Evolutionary conservation across 1,140 invertebrate genomes (phyloP).

Genomic region (Drosophila busckii): DNA sequence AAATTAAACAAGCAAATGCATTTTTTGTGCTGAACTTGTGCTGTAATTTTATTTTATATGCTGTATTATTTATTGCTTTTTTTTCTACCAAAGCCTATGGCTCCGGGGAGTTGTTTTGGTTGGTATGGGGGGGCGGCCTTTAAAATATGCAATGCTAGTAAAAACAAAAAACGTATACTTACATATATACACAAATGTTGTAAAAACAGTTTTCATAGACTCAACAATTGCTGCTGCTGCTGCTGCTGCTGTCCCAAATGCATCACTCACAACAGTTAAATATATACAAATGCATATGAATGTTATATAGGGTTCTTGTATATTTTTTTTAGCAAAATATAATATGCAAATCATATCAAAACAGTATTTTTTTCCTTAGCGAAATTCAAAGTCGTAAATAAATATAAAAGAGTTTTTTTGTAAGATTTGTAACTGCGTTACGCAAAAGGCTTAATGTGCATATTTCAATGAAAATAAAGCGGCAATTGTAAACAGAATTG

Average conservation of each 20-base stretch:
- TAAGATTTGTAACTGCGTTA: no score
- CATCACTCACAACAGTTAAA: constrained; percentile 19
- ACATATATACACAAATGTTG: constrained; percentile 45
- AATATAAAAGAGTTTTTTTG: no score
- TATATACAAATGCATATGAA: constrained; percentile 14
- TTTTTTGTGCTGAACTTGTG: constrained; percentile 29
- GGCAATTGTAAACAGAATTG: no score
- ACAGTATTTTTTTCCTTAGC: no score
- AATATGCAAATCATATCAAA: constrained; percentile 27
- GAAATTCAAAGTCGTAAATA: no score
- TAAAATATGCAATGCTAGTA: constrained; percentile 56
- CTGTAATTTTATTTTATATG: constrained; percentile 15
- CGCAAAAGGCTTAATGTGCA: no score
- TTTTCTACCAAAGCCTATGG: no score
- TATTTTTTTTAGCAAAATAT: constrained; percentile 50
- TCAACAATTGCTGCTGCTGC: constrained; percentile 31
- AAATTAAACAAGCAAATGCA: constrained; percentile 74
- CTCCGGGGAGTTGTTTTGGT: neutral
- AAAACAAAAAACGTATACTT: constrained; percentile 21
- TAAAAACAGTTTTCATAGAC: constrained; percentile 69
- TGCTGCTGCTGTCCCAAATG: constrained; percentile 25
- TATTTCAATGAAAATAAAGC: no score
- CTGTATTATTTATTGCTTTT: constrained; percentile 57
- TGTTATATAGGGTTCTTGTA: constrained; percentile 14
- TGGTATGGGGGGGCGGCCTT: constrained; percentile 23